Base-by-base conservation (phyloP, 23 tunicate genomes). In the Aplidium turbinatum region DNA sequence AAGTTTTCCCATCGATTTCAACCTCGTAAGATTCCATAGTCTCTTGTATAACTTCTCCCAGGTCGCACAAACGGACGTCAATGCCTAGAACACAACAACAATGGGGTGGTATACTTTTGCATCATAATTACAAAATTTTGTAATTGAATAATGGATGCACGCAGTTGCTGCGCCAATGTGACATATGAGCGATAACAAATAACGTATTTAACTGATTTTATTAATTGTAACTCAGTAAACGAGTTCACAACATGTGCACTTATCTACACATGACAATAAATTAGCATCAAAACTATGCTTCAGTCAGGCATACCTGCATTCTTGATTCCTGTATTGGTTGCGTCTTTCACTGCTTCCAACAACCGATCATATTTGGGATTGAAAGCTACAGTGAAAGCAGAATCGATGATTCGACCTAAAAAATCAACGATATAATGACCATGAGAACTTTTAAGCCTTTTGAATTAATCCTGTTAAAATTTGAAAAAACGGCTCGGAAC, bases 341-440 rank as follows among this genome's bases (percentile, higher is more conserved):
- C 99, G 71, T 89, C 99, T 85, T 87, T 94, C 39, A 94, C 99
- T 16, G 99, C 99, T 82, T 87, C 95, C 66, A 95, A 39, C 47
- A 95, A 42, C 13, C 56, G 75, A 60, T 95, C 99, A 40, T 95
- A 95, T 54, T 79, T 95, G 5, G 99, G 99, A 52, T 95, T 95
- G 51, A 89, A 89, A 61, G 87, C 73, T 21, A 95, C 96, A 5
- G 99, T 95, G 70, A 95, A 95, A 26, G 99, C 99, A 68, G 81
- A 72, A 50, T 94, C 99, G 28, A 88, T 75, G 31, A 95, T 95
- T 3, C 99, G 79, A 47, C 96, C 96, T 89, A 78, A 13, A 60
- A 60, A n/a, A n/a, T 42, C 48, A 42, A 42, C 48, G 13, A 42
- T 9, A 9, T 42, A 42, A 9, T 9, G 13, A 13, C 48, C 9